Evolutionary conservation across 2,113 vertebrate species (phyloP).

Genomic region (Cnemophilus loriae): DNA sequence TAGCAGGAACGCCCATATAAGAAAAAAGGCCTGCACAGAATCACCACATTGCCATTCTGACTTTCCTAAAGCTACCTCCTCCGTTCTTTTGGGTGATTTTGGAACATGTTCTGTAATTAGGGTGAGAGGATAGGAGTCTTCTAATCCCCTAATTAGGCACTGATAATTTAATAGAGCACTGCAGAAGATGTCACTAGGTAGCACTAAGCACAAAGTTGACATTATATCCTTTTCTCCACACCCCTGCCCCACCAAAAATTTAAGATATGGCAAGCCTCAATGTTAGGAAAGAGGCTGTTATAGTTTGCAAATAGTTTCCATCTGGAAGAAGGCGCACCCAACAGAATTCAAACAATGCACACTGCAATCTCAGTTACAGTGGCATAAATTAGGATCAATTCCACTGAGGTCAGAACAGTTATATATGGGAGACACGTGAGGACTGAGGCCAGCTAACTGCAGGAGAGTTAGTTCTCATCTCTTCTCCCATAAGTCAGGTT

Average conservation of each 20-base stretch:
- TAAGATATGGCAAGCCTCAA: constrained; percentile 31
- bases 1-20: not conserved
- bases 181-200: not conserved
- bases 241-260: constrained; percentile 51
- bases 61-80: not conserved
- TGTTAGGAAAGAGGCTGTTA: constrained; percentile 1
- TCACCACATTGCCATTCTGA: not conserved
- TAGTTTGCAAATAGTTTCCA: constrained; percentile 57
- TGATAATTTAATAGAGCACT: not conserved
- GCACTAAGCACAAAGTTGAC: not conserved
- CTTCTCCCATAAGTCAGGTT: not conserved
- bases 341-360: constrained; percentile 15
- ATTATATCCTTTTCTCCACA: not conserved
- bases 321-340: constrained; percentile 30
- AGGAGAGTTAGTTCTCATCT: not conserved
- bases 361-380: constrained; percentile 50
- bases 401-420: constrained; percentile 42
- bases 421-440: not conserved
- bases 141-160: not conserved
- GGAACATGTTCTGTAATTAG: not conserved
- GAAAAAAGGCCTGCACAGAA: not conserved
- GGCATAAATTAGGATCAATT: constrained; percentile 48
- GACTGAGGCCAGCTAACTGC: not conserved
- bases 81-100: not conserved
- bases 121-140: not conserved